A percentile compares a stretch with the other conserved stretches of the same genome.
phyloP scores from a whole-genome alignment of 2,888 invertebrate species.

The Drosophila nr. medialis region DNA sequence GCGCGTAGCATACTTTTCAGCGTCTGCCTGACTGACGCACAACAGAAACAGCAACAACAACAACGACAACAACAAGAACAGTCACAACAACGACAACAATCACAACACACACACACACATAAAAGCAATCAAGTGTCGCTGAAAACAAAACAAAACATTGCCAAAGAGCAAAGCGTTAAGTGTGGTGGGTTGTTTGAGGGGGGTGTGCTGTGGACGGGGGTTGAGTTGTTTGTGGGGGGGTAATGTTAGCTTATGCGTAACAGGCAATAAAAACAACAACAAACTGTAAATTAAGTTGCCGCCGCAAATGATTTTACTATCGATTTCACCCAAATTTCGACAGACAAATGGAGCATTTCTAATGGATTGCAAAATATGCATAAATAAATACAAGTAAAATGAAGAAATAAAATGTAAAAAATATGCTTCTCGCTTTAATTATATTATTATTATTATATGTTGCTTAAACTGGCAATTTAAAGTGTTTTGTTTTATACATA shows the following conservation, averaged over 20 bases:
- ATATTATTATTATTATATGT: too few relatives aligned
- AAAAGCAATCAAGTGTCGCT: conserved; percentile 73
- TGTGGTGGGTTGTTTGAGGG: background rate
- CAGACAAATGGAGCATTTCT: background rate
- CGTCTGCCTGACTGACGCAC: conserved; percentile 46
- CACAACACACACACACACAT: conserved; percentile 16
- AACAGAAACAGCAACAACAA: conserved; percentile 5
- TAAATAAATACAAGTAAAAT: background rate
- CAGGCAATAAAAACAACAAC: conserved; percentile 54
- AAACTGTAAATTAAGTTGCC: conserved; percentile 45
- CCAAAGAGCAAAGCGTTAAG: conserved; percentile 41
- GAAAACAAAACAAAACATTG: conserved; percentile 67
- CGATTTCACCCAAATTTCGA: conserved; percentile 23
- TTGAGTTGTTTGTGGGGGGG: background rate
- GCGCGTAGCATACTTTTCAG: conserved; percentile 67
- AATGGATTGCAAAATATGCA: background rate
- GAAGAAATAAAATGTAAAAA: background rate
- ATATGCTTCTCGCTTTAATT: background rate
- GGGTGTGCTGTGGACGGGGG: background rate
- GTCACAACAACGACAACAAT: background rate
- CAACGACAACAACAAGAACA: background rate
- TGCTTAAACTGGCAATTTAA: background rate
- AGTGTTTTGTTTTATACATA: background rate
- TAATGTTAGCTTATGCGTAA: conserved; percentile 49
- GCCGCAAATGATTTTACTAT: conserved; percentile 12